Evolutionary conservation across 2,888 invertebrate genomes (phyloP).

Genomic region (Chrysolina oricalcia): DNA sequence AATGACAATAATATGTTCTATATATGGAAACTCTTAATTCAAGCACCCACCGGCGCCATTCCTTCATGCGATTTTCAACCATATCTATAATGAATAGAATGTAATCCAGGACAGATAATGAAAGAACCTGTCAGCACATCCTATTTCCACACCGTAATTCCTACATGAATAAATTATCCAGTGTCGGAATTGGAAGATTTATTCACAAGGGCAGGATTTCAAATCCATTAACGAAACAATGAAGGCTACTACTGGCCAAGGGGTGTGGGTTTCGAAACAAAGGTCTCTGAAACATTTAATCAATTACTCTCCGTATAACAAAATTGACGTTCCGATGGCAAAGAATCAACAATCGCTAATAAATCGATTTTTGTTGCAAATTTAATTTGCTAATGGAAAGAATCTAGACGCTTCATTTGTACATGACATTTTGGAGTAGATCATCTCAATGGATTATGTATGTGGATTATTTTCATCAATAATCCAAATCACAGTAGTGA

Average conservation of each 20-base stretch:
- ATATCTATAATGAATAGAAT: constrained; percentile 6
- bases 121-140: constrained; percentile 7
- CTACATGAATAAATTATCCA: constrained; percentile 39
- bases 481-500: no score
- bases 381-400: no score
- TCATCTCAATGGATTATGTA: no score
- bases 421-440: no score
- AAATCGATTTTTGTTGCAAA: no score
- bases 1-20: not conserved
- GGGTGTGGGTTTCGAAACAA: not conserved
- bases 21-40: not conserved
- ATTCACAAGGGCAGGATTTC: constrained; percentile 1
- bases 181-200: constrained; percentile 33
- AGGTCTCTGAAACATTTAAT: not conserved
- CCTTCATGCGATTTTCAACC: not conserved
- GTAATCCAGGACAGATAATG: not conserved
- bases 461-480: no score
- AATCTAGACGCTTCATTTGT: no score
- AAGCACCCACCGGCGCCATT: not conserved
- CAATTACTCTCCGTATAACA: not conserved
- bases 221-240: constrained; percentile 18
- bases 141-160: not conserved
- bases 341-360: no score
- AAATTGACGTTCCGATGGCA: no score
- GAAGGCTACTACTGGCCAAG: not conserved